These are phyloP conservation scores for Sussaba pulchella DNA, from an alignment of 2,888 invertebrate species.

Conservation along the genomic window DNA sequence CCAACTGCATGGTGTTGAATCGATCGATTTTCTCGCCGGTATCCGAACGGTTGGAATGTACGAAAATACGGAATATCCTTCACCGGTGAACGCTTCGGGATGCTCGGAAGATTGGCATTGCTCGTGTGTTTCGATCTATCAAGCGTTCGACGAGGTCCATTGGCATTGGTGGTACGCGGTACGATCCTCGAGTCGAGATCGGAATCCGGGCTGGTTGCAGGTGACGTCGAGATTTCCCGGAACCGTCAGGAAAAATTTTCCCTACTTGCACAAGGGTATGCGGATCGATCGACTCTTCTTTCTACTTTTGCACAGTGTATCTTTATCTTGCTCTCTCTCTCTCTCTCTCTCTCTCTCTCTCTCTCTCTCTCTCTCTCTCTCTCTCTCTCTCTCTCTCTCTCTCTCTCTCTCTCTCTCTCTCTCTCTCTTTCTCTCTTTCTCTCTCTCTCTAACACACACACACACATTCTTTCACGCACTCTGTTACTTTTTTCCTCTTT, in stretches of 20 bases:
- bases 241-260: constrained; percentile 52
- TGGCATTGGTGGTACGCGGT: too few species aligned
- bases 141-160: not conserved
- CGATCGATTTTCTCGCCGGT: constrained; percentile 17
- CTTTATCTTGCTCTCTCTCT: constrained; percentile 32
- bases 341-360: constrained; percentile 24
- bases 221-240: constrained; percentile 35
- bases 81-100: constrained; percentile 21
- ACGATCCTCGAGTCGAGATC: not conserved
- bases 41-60: not conserved
- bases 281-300: constrained; percentile 60
- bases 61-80: not conserved
- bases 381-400: constrained; percentile 21
- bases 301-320: constrained; percentile 29
- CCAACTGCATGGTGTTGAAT: not conserved
- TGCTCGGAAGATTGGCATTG: constrained; percentile 6
- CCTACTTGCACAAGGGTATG: constrained; percentile 43
- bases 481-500: constrained; percentile 23
- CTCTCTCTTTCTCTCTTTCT: constrained; percentile 5
- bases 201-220: constrained; percentile 30
- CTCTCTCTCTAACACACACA: too few species aligned
- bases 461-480: not conserved
- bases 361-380: constrained; percentile 35
- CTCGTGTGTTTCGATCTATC: not conserved
- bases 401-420: constrained; percentile 10